A percentile compares a stretch with the other conserved stretches of the same genome.
Conservation (phyloP, 2,888 invertebrate species). For the Apotomis capreana region DNA sequence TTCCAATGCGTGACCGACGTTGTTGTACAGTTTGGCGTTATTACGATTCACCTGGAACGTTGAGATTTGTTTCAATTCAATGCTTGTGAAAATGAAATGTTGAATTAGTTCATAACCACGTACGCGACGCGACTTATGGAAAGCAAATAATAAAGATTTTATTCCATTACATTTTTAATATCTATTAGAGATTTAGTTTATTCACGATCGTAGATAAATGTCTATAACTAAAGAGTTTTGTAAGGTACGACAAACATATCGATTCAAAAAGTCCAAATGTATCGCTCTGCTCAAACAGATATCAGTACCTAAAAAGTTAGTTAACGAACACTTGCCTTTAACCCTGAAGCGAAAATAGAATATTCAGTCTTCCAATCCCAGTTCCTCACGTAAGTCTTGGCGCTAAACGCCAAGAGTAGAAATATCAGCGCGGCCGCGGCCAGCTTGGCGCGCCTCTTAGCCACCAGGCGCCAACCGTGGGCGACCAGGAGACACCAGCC, state of each 20-base stretch:
- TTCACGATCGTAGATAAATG: too few relatives aligned
- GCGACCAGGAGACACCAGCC: conserved; percentile 97
- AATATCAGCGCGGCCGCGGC: conserved; percentile 87
- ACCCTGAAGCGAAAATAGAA: conserved; percentile 95
- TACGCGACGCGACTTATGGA: too few relatives aligned
- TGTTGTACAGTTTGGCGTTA: conserved; percentile 98
- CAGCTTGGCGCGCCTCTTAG: conserved; percentile 86
- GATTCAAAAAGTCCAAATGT: too few relatives aligned
- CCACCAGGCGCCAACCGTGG: conserved; percentile 90
- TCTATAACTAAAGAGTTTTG: too few relatives aligned
- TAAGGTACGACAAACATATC: too few relatives aligned
- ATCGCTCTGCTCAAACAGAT: too few relatives aligned
- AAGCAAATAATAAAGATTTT: too few relatives aligned
- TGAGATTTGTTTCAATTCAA: conserved; percentile 70
- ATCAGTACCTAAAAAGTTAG: too few relatives aligned
- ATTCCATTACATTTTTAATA: too few relatives aligned
- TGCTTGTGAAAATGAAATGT: neutral
- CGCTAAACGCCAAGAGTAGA: conserved; percentile 89
- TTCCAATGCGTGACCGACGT: conserved; percentile 98
- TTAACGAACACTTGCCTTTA: conserved; percentile 74
- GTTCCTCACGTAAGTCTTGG: conserved; percentile 94
- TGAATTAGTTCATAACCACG: neutral
- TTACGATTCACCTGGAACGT: conserved; percentile 90
- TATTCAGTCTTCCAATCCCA: conserved; percentile 97
- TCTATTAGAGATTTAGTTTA: too few relatives aligned